Percentiles rank a stretch among this genome's conserved stretches.
Conservation (phyloP, 2,113 vertebrate species). For the Myiozetetes cayanensis region DNA sequence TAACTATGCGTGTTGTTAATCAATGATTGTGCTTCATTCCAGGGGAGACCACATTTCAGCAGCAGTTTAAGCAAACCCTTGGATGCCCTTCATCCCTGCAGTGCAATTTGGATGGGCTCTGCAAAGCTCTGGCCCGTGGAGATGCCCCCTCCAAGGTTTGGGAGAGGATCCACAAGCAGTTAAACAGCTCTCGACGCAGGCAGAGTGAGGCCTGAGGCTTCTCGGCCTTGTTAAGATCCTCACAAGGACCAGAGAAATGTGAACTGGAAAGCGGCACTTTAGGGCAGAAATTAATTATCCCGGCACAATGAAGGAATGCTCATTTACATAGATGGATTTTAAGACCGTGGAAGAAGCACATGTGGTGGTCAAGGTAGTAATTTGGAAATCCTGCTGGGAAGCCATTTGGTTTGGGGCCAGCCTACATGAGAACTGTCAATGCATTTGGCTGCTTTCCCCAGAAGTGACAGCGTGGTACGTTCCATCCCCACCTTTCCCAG, state of each 20-base stretch:
- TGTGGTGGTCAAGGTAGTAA: background rate
- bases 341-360: background rate
- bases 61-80: background rate
- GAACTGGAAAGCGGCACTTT: background rate
- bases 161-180: background rate
- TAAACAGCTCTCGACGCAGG: accelerated
- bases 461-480: background rate
- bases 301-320: background rate
- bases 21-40: background rate
- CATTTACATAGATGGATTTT: background rate
- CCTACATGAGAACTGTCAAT: background rate
- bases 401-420: background rate
- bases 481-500: background rate
- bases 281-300: background rate
- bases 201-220: background rate
- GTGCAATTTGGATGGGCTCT: background rate
- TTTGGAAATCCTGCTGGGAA: background rate
- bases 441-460: conserved; percentile 34
- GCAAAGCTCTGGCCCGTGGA: background rate
- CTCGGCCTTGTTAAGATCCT: background rate
- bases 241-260: background rate
- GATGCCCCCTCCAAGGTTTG: background rate
- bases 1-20: background rate
- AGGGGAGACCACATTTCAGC: background rate
- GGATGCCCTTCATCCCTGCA: background rate